Evolutionary conservation across 1,140 invertebrate genomes (phyloP).

Genomic region (Drosophila murphyi): DNA sequence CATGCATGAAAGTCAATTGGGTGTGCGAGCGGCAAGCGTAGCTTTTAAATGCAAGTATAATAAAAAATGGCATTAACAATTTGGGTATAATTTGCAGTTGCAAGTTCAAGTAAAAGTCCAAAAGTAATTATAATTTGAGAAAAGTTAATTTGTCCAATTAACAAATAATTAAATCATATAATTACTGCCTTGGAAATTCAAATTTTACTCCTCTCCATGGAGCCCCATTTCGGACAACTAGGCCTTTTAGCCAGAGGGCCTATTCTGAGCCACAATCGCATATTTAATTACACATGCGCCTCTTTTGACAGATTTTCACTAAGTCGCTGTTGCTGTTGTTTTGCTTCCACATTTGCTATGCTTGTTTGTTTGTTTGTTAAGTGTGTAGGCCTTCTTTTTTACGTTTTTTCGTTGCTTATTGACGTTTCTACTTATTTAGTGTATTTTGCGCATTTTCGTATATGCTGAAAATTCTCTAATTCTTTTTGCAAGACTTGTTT

Average conservation of each 20-base stretch:
- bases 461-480: slow-evolving; percentile 65
- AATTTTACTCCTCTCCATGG: slow-evolving; percentile 63
- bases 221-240: background rate
- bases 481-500: slow-evolving; percentile 71
- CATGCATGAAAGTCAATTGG: slow-evolving; percentile 63
- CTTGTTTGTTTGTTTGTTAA: slow-evolving; percentile 59
- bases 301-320: slow-evolving; percentile 58
- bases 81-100: slow-evolving; percentile 1
- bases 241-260: no score
- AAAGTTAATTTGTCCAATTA: slow-evolving; percentile 44
- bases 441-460: slow-evolving; percentile 80
- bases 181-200: slow-evolving; percentile 59
- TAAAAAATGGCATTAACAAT: slow-evolving; percentile 1
- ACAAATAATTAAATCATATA: slow-evolving; percentile 61
- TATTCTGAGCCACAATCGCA: slow-evolving; percentile 12
- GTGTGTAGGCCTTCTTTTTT: slow-evolving; percentile 11
- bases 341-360: slow-evolving; percentile 32
- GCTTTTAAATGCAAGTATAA: slow-evolving; percentile 23
- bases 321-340: slow-evolving; percentile 36
- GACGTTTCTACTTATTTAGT: slow-evolving; percentile 80
- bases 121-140: slow-evolving; percentile 5
- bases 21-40: slow-evolving; percentile 46
- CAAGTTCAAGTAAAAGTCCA: slow-evolving; percentile 19
- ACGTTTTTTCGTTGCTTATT: slow-evolving; percentile 68
- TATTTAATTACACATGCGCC: slow-evolving; percentile 71